Evolutionary conservation across 1,140 invertebrate species (phyloP), one percentile per base, ranked within the genome.

Genomic region (Lordiphosa stackelbergi): DNA sequence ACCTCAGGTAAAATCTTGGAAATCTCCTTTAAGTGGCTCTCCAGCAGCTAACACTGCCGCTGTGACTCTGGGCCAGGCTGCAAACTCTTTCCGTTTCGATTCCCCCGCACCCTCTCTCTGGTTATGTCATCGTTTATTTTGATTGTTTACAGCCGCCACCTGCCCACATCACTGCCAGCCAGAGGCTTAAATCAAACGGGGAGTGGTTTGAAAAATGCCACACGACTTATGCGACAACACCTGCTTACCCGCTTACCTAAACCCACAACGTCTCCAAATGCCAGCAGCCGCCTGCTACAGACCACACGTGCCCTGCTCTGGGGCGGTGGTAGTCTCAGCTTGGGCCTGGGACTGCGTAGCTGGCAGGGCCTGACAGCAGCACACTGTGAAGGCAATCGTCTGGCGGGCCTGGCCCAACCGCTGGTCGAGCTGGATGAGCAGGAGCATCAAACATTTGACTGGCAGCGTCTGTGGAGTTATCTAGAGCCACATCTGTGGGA

Each of bases 381-480:
- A 0, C 53, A 75, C 35, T 87, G 85, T 46, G 85, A 87, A 49
- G 75, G 59, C 10, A 87, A 77, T 41, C 85, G 85, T 0, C 53
- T 87, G 49, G 64, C 63, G 0, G 75, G 84, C 10, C 57, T 73
- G 0, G 31, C 71, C 36, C 89, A 90, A 52, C 86, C 81, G 1
- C 88, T 74, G 11, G 70, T 88, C 10, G 70, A 57, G 0, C 63
- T 19, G 9, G 53, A 61, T 12, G 36, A 54, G 3, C 69, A 43
- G 10, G 73, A 87, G 5, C 85, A 88, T 12, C 78, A 88, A 5
- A 65, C 89, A 88, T 91, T 91, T 88, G 86, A 92, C 88, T 90
- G 92, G 92, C 70, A 88, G 73, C 89, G 89, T 66, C 90, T 94
- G 81, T 91, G 92, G 89, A 74, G 90, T 71, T 90, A 94, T 88